These are phyloP conservation scores for Pocillopora verrucosa DNA, from an alignment of 64 coral and sea anemone species.

Conservation along the genomic window DNA sequence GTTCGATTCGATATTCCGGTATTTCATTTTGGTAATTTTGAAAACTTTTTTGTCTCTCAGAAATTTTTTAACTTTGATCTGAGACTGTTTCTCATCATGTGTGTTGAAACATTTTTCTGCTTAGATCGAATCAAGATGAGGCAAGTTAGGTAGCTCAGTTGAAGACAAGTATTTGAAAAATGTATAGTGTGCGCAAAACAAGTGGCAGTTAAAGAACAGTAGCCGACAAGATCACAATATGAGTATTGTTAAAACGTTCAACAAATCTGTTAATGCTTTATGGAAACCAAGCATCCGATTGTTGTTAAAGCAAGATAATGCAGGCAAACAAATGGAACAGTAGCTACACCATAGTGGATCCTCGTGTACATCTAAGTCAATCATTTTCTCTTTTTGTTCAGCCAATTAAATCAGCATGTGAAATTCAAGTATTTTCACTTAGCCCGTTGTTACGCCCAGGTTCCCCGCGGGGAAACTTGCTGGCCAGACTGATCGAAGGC, in stretches of 20 bases:
- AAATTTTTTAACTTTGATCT: neutral
- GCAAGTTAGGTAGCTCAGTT: neutral
- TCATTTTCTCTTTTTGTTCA: neutral
- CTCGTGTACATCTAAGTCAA: neutral
- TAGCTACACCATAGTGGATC: conserved; percentile 3
- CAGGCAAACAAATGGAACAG: conserved; percentile 32
- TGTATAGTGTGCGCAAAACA: conserved; percentile 32
- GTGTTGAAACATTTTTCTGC: neutral
- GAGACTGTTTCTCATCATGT: neutral
- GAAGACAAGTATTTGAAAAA: conserved; percentile 33
- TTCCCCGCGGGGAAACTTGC: too few relatives aligned
- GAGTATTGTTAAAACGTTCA: conserved; percentile 51
- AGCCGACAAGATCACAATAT: conserved; percentile 14
- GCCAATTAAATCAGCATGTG: neutral
- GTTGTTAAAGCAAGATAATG: conserved; percentile 12
- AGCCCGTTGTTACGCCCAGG: too few relatives aligned
- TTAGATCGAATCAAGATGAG: neutral
- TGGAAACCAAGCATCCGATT: conserved; percentile 39
- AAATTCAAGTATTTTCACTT: neutral
- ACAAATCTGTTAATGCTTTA: conserved; percentile 49
- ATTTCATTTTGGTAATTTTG: neutral
- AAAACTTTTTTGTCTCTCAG: neutral
- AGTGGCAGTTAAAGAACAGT: conserved; percentile 40
- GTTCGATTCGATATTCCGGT: conserved; percentile 45
- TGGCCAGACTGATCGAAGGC: too few relatives aligned